Evolutionary conservation across 2,888 invertebrate genomes (phyloP), one percentile per base, ranked within the genome.

Genomic region (Yponomeuta evonymella): DNA sequence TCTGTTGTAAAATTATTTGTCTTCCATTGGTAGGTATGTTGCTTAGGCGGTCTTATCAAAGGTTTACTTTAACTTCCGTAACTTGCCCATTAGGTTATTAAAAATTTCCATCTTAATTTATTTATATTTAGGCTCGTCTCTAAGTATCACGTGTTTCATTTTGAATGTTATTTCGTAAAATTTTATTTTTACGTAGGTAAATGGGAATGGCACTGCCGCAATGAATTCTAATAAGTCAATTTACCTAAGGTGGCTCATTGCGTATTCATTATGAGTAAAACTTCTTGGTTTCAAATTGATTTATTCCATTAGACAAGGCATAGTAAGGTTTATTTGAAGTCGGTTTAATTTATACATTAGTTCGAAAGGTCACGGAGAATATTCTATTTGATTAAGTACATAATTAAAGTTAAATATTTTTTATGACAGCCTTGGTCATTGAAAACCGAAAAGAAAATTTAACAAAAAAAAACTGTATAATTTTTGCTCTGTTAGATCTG

Each of bases 201-300:
- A 78, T 79, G 79, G 23, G 79, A 83, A 82, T 82, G 81, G 81
- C 81, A 79, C 75, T 76, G 75, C 79, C 73, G 74, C 77, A 77
- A 79, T 84, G 83, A 85, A 85, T 86, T 83, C 82, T 81, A 85
- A 84, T 82, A 80, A 79, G 80, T 76, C 75, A 79, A 79, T 76
- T 75, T 29, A 69, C 10, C 48, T 48, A 67, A 48, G 48, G 48
- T 76, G 82, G 81, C 79, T 76, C 78, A 83, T 82, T 85, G 80
- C 77, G 81, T 83, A 86, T 85, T 84, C 84, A 78, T 74, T 75
- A 75, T 77, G 79, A 79, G 79, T 79, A 80, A 75, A 79, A 79
- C 76, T 76, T 77, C 76, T 75, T 77, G 82, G 82, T 78, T 81
- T 78, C 79, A 79, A 84, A 84, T 83, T 83, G 83, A 85, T 85